Evolutionary conservation across 2,113 vertebrate genomes (phyloP), one percentile per base, ranked within the genome.

Genomic region (Rhinichthys klamathensis): DNA sequence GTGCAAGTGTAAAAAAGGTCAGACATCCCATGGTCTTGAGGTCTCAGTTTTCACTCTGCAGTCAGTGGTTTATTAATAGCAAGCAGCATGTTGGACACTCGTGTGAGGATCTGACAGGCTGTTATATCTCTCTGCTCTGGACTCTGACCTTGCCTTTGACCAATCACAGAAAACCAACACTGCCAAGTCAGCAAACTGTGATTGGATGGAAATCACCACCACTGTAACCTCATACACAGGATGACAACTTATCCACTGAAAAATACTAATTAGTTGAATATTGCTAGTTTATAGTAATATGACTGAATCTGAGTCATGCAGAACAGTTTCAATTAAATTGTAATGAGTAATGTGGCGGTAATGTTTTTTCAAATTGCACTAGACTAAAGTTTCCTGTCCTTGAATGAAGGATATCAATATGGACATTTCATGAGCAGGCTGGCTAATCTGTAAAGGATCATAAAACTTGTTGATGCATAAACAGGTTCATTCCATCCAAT

Each of bases 61-160:
- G 85, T 84, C 85, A 61, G 72, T 77, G 82, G 85, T 75, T 88
- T 90, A 91, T 91, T 90, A 91, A 89, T 88, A 89, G 88, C 86
- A 88, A 85, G 85, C 85, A 85, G 86, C 44, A 25, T 73, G 44
- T 69, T 84, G 85, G 74, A 73, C 60, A 69, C 75, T 72, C 72
- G 65, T 87, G 79, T 69, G 87, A 56, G 75, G 85, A 85, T 85
- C 88, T 84, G 87, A 89, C 21, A 79, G 65, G 25, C 60, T 81
- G 72, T 76, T 80, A 79, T 86, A 44, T 79, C 77, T 85, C 74
- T n/a, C 69, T 41, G 69, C 61, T 81, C 70, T 87, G 86, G 86
- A 89, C 88, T 90, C 84, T 87, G 80, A 89, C 80, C 82, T 69
- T 67, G 27, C 30, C 73, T 58, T 27, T 72, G 58, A 58, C 82